Evolutionary conservation across 2,797 vertebrate species (phyloP), one percentile per base, ranked within the genome.

Genomic region (Alca torda): DNA sequence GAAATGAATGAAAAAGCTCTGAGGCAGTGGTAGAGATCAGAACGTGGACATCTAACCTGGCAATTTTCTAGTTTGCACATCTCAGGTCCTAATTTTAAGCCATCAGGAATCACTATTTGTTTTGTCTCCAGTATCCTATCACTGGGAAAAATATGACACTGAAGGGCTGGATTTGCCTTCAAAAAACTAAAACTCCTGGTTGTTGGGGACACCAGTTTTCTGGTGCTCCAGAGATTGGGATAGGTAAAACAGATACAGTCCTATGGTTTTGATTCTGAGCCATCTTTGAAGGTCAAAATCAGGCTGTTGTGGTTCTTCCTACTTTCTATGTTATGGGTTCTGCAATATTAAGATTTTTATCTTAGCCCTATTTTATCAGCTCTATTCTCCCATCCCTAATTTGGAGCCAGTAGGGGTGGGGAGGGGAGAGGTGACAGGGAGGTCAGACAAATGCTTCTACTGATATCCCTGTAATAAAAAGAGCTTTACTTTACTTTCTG

Each of bases 381-480:
- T 67, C 39, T 92, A 10, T 46, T 90, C 84, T 92, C 23, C 84
- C 89, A 72, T 61, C 75, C 43, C 43, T 94, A 91, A 93, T 94
- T 93, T 95, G 94, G 81, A 95, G 94, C 82, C 94, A 89, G 74
- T 94, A 89, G 69, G 59, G 84, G 69, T 80, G 37, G 75, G 61
- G 57, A 95, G 60, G 76, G 82, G 48, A 87, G 84, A 93, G 90
- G 92, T 80, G 64, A 79, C 61, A 75, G 87, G 69, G 89, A 96
- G 92, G 95, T 96, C 95, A 95, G 89, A 96, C 84, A 95, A 97
- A 93, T 94, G 87, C 78, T 86, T 94, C 83, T 77, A 60, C 92
- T 94, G 87, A 94, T 94, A 97, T 95, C 89, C 81, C 50, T 96
- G 91, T 94, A 97, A 97, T 96, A 95, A 96, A 97, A 97, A 94